These are phyloP conservation scores for Limnephilus auricula DNA, from an alignment of 2,888 invertebrate genomes.

Conservation along the genomic window DNA sequence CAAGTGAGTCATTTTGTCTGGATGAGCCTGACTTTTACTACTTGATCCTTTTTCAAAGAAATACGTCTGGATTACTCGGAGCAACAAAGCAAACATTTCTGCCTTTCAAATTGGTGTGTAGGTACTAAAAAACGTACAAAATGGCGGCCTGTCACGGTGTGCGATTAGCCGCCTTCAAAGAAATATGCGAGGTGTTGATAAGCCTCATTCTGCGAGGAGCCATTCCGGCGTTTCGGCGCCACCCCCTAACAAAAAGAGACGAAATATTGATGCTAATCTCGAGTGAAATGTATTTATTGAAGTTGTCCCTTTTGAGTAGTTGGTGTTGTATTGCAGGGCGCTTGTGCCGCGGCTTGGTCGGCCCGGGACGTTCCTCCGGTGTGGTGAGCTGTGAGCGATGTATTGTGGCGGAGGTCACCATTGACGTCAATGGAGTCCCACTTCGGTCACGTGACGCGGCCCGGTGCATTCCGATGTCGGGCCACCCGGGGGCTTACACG, in stretches of 20 bases:
- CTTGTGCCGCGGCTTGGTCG: neutral
- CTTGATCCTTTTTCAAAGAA: slow-evolving; percentile 2
- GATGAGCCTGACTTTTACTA: neutral
- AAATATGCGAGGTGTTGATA: slow-evolving; percentile 42
- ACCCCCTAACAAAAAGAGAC: neutral
- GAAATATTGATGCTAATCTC: no score
- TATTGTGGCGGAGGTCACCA: slow-evolving; percentile 80
- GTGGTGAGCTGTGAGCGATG: slow-evolving; percentile 69
- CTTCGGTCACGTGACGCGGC: slow-evolving; percentile 78
- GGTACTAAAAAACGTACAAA: neutral
- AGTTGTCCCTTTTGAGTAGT: slow-evolving; percentile 9
- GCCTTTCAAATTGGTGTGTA: neutral
- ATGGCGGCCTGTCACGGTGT: slow-evolving; percentile 21
- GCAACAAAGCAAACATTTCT: slow-evolving; percentile 11
- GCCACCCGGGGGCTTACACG: slow-evolving; percentile 63
- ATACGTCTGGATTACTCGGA: slow-evolving; percentile 20
- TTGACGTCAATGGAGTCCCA: slow-evolving; percentile 81
- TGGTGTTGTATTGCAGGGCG: neutral
- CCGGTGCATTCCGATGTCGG: slow-evolving; percentile 61
- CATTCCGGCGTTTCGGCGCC: slow-evolving; percentile 6
- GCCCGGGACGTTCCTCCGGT: slow-evolving; percentile 29
- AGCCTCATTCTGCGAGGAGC: slow-evolving; percentile 25
- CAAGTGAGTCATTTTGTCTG: neutral
- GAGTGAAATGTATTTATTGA: neutral
- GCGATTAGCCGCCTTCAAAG: slow-evolving; percentile 28